Base-by-base conservation (phyloP, 2,888 invertebrate genomes). In the Eremobia ochroleuca region DNA sequence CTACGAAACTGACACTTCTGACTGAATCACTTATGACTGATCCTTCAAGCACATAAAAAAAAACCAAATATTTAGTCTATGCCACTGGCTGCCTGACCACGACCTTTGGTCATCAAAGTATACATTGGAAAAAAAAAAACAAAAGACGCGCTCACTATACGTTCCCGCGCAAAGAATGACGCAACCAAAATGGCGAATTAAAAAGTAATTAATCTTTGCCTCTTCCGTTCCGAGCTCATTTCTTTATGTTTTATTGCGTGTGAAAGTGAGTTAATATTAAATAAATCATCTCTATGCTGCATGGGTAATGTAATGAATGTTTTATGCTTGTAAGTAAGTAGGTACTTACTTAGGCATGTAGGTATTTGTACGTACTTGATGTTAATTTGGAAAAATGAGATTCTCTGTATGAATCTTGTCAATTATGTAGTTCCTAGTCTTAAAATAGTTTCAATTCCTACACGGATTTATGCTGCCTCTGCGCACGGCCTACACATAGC, bases 101-200 rank as follows among this genome's bases (percentile, higher is more conserved):
- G 80, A 86, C 81, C 87, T 83, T 74, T 68, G 73, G 64, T 84
- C 84, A 80, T 83, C 61, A 83, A 86, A 67, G 66, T 69, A 70
- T 73, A 76, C 78, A 73, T 72, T 49, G 2, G 73, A 81, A 80
- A 85, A 85, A 84, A 55, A 82, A 74, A 72, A 76, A 64, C 70
- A 65, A 72, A 79, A 70, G 69, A 40, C 52, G 67, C 62, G 73
- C 58, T 62, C 59, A 72, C 79, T 40, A 82, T 81, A 65, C 71
- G 81, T 88, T 88, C 88, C 88, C 88, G 88, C 88, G 82, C 85
- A 84, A 85, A 83, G 83, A 71, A 83, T 88, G 88, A 93, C 91
- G 93, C 91, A 94, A 93, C 92, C 83, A 92, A 95, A 94, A 95
- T 95, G 93, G 95, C 94, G 94, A 94, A 95, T 95, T 95, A 95